These are phyloP conservation scores for Colossoma macropomum DNA, from an alignment of 2,113 vertebrate genomes.

Conservation along the genomic window DNA sequence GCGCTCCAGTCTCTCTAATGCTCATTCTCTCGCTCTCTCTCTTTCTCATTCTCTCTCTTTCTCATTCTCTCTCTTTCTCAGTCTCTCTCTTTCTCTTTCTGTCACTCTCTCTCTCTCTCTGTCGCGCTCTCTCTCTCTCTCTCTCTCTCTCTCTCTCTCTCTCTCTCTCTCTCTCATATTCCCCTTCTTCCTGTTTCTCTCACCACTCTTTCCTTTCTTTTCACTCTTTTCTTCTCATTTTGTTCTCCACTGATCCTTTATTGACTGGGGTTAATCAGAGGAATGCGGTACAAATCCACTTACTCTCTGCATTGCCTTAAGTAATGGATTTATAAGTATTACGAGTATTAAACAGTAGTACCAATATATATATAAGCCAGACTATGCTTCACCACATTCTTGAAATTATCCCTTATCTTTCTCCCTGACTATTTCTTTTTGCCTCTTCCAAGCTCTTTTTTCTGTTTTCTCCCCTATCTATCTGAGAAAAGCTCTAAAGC, in stretches of 20 bases:
- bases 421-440: slow-evolving; percentile 39
- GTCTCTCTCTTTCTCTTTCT: neutral
- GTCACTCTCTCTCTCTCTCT: neutral
- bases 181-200: neutral
- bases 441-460: slow-evolving; percentile 37
- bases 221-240: slow-evolving; percentile 57
- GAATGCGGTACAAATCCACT: slow-evolving; percentile 80
- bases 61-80: neutral
- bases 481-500: slow-evolving; percentile 12
- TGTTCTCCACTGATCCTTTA: slow-evolving; percentile 78
- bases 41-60: neutral
- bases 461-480: slow-evolving; percentile 53
- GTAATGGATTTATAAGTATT: slow-evolving; percentile 84
- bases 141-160: slow-evolving; percentile 54
- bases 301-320: slow-evolving; percentile 76
- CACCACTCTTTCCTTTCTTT: neutral
- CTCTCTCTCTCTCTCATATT: too few species aligned
- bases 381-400: slow-evolving; percentile 57
- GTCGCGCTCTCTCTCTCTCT: slow-evolving; percentile 53
- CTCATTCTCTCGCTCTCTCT: slow-evolving; percentile 13
- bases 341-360: slow-evolving; percentile 77
- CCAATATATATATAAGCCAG: slow-evolving; percentile 69
- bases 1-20: slow-evolving; percentile 51
- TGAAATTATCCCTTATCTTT: slow-evolving; percentile 13
- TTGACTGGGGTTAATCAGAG: slow-evolving; percentile 81